Percentiles rank a stretch among this genome's conserved stretches.
Evolutionary conservation across 2,113 vertebrate genomes (phyloP).

Genomic region (Mus spicilegus): DNA sequence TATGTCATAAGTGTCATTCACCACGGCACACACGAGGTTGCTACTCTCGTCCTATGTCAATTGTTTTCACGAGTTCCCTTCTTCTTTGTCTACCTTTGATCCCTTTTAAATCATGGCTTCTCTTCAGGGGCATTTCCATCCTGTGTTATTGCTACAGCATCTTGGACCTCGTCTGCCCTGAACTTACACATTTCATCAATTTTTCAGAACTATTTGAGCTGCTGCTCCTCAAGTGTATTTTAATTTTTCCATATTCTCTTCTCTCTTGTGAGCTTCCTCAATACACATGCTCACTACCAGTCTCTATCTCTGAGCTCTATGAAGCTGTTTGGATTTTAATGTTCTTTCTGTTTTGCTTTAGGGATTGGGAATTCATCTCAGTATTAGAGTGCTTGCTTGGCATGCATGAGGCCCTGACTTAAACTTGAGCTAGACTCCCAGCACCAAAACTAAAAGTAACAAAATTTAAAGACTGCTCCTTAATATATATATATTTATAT

Average conservation of each 20-base stretch:
- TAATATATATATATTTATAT: no score
- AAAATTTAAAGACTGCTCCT: background rate
- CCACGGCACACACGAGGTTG: background rate
- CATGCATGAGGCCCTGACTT: background rate
- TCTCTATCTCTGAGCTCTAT: background rate
- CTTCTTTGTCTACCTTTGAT: background rate
- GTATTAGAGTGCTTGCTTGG: no score
- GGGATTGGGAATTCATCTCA: background rate
- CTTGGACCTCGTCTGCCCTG: background rate
- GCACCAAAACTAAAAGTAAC: background rate
- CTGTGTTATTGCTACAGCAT: background rate
- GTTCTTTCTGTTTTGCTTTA: background rate
- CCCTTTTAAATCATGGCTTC: background rate
- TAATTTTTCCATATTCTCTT: background rate
- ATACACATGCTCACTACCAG: rapidly evolving
- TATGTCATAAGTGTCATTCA: background rate
- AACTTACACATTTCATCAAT: background rate
- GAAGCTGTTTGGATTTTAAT: background rate
- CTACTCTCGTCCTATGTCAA: background rate
- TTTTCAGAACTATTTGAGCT: background rate
- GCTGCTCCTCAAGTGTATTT: background rate
- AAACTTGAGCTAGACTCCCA: background rate
- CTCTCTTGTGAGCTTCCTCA: background rate
- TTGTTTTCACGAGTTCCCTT: background rate
- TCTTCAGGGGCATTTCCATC: background rate